A percentile compares a stretch with the other conserved stretches of the same genome.
Evolutionary conservation across 2,888 invertebrate genomes (phyloP).

Genomic region (Drosophila borborema): DNA sequence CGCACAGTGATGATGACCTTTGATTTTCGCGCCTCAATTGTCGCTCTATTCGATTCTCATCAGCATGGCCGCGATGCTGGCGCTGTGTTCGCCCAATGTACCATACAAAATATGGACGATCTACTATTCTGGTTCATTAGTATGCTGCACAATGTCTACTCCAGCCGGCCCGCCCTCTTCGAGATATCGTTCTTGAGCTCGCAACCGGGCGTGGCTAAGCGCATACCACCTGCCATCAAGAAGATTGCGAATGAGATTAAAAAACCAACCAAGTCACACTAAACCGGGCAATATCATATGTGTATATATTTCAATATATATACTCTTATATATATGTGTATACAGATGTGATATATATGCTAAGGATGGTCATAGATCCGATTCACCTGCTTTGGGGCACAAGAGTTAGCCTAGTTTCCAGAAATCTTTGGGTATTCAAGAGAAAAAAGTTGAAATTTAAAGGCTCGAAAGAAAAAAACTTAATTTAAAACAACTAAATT

Average conservation of each 20-base stretch:
- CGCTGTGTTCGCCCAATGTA: conserved; percentile 78
- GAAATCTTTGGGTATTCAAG: conserved; percentile 14
- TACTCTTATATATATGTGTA: background rate
- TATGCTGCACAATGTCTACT: conserved; percentile 78
- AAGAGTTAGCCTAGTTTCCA: conserved; percentile 4
- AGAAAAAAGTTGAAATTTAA: conserved; percentile 7
- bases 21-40: conserved; percentile 73
- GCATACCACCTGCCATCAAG: conserved; percentile 70
- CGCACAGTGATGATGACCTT: conserved; percentile 80
- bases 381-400: background rate
- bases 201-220: conserved; percentile 71
- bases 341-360: background rate
- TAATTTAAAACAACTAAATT: conserved; percentile 23
- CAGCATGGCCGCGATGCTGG: conserved; percentile 79
- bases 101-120: conserved; percentile 69
- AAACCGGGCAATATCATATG: conserved; percentile 2
- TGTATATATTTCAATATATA: background rate
- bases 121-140: conserved; percentile 77
- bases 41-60: conserved; percentile 81
- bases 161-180: conserved; percentile 76
- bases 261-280: conserved; percentile 51
- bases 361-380: background rate
- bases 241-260: conserved; percentile 66
- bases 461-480: conserved; percentile 3
- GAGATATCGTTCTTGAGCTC: conserved; percentile 81